Conservation (phyloP, 2,888 invertebrate species). For the Ectemnius continuus region DNA sequence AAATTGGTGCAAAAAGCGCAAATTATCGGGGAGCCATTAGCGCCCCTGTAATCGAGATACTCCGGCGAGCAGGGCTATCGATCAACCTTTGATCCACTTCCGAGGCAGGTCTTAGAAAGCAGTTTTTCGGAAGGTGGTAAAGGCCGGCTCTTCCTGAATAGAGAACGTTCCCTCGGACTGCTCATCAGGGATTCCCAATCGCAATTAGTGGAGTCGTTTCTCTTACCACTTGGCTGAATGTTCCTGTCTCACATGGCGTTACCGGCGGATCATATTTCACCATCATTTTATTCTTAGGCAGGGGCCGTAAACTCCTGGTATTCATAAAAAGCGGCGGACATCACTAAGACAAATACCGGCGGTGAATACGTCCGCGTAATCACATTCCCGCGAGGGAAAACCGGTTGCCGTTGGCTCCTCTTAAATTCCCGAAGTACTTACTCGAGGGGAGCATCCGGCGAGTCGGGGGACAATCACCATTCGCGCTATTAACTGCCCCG, state of each 20-base stretch:
- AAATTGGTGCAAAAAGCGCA: conserved; percentile 4
- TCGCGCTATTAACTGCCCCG: conserved; percentile 56
- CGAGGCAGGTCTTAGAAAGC: conserved; percentile 1
- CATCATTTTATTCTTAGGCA: no score
- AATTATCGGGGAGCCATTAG: background rate
- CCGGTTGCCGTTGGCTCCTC: conserved; percentile 27
- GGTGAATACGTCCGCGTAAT: conserved; percentile 22
- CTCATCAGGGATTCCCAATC: no score
- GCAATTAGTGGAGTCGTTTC: no score
- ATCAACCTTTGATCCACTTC: conserved; percentile 8
- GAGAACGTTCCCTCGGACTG: no score
- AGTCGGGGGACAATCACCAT: conserved; percentile 37
- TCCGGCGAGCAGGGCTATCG: background rate
- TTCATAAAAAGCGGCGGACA: background rate
- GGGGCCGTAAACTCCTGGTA: background rate
- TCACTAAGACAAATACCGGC: conserved; percentile 3
- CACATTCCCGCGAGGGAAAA: background rate
- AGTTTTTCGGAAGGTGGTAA: no score
- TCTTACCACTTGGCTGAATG: no score
- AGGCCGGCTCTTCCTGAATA: no score
- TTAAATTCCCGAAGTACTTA: conserved; percentile 41
- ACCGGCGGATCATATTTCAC: no score
- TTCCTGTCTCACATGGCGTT: no score
- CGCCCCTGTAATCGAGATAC: background rate
- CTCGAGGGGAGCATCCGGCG: conserved; percentile 33